Evolutionary conservation across 2,797 vertebrate species (phyloP).

Genomic region (Melopsittacus undulatus): DNA sequence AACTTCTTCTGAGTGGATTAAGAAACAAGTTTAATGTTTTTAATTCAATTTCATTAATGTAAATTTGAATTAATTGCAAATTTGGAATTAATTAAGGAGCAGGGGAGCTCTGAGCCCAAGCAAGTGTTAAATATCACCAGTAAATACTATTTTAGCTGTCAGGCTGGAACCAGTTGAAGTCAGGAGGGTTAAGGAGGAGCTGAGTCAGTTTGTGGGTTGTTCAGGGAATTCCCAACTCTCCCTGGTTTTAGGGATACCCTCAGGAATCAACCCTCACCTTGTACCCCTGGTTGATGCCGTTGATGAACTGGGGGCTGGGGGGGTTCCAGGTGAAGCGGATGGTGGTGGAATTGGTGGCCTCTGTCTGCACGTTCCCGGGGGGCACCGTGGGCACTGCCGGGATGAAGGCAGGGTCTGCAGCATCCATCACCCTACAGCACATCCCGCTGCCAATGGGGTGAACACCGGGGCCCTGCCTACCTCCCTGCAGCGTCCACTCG

Average conservation of each 20-base stretch:
- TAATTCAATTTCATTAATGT: conserved; percentile 81
- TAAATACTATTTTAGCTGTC: conserved; percentile 64
- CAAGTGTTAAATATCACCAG: conserved; percentile 71
- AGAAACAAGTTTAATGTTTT: conserved; percentile 80
- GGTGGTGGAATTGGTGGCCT: conserved; percentile 92
- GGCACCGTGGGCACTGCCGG: conserved; percentile 91
- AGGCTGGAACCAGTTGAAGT: background rate
- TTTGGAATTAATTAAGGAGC: conserved; percentile 74
- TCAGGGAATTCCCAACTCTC: background rate
- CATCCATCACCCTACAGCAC: fast-evolving
- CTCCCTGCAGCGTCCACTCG: conserved; percentile 98
- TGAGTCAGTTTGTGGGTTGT: fast-evolving
- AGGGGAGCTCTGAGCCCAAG: conserved; percentile 40
- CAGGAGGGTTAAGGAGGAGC: background rate
- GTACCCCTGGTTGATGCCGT: conserved; percentile 98
- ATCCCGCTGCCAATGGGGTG: fast-evolving
- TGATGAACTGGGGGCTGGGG: conserved; percentile 98
- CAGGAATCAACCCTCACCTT: conserved; percentile 79
- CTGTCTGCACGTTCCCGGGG: conserved; percentile 88
- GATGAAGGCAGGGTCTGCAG: background rate
- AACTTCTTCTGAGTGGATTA: conserved; percentile 78
- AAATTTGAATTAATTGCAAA: conserved; percentile 81
- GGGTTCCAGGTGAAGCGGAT: conserved; percentile 96
- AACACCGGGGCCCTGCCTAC: conserved; percentile 71
- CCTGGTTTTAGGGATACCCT: background rate